These are phyloP conservation scores for Aphidoletes aphidimyza DNA, from an alignment of 2,888 invertebrate genomes.

Conservation along the genomic window DNA sequence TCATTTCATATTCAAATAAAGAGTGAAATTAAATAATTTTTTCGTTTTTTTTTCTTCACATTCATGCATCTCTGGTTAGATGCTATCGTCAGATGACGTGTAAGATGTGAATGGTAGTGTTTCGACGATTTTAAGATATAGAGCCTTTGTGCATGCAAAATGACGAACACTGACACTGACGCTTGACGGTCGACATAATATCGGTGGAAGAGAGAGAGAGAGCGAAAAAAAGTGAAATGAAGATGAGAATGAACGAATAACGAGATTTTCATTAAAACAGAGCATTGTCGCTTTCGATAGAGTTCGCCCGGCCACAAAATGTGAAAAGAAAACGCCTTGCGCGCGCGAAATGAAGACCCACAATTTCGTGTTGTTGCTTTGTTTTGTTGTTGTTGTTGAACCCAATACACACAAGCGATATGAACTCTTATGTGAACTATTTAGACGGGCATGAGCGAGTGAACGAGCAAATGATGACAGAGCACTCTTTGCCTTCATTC, in stretches of 20 bases:
- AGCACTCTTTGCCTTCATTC: no score
- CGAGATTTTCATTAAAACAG: background rate
- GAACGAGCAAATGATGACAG: no score
- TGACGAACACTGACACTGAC: no score
- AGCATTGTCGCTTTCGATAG: slow-evolving; percentile 38
- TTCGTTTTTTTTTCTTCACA: background rate
- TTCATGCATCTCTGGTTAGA: background rate
- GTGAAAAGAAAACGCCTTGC: no score
- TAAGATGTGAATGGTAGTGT: background rate
- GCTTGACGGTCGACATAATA: background rate
- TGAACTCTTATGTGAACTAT: slow-evolving; percentile 36
- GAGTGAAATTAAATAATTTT: slow-evolving; percentile 10
- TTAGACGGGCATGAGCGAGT: no score
- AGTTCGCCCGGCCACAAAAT: slow-evolving; percentile 7
- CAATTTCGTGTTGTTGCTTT: background rate
- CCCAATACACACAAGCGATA: background rate
- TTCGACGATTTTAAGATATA: background rate
- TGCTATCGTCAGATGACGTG: background rate
- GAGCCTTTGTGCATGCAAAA: background rate
- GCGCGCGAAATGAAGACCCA: background rate
- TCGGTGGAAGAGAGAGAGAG: background rate
- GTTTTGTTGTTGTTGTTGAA: background rate
- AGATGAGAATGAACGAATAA: no score
- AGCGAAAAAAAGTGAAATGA: background rate
- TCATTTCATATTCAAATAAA: slow-evolving; percentile 16